These are phyloP conservation scores for Oceanodroma leucorhoa DNA, from an alignment of 2,797 vertebrate species.

Conservation along the genomic window DNA sequence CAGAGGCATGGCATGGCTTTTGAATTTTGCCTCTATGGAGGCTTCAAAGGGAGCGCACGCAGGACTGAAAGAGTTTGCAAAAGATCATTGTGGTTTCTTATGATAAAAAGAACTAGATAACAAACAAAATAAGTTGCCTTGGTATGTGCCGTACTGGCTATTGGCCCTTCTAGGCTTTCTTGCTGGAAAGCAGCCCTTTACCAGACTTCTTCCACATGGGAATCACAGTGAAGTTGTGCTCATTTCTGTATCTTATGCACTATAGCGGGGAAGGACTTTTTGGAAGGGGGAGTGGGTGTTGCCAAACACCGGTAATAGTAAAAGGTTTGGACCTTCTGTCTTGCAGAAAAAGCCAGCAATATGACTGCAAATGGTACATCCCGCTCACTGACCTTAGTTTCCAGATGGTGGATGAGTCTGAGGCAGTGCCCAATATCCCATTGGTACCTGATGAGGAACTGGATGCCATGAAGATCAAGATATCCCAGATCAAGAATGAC, in stretches of 20 bases:
- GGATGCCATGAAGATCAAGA: conserved; percentile 92
- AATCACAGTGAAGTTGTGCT: neutral
- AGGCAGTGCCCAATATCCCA: conserved; percentile 83
- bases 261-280: neutral
- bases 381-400: conserved; percentile 91
- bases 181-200: neutral
- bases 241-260: neutral
- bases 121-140: neutral
- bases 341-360: conserved; percentile 90
- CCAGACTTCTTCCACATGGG: neutral
- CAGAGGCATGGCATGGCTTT: neutral
- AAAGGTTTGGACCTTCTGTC: neutral
- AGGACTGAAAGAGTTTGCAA: neutral
- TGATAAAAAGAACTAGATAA: neutral
- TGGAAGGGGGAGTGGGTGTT: neutral
- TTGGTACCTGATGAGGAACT: conserved; percentile 91
- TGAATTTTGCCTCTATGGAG: neutral
- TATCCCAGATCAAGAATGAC: conserved; percentile 92
- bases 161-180: neutral
- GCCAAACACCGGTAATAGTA: neutral
- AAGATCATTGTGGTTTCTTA: neutral
- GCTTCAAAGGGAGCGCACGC: neutral
- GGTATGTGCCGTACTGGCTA: neutral
- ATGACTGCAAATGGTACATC: conserved; percentile 97
- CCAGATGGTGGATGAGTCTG: conserved; percentile 89